Base-by-base conservation (phyloP, 2,888 invertebrate genomes). In the Salticus scenicus region DNA sequence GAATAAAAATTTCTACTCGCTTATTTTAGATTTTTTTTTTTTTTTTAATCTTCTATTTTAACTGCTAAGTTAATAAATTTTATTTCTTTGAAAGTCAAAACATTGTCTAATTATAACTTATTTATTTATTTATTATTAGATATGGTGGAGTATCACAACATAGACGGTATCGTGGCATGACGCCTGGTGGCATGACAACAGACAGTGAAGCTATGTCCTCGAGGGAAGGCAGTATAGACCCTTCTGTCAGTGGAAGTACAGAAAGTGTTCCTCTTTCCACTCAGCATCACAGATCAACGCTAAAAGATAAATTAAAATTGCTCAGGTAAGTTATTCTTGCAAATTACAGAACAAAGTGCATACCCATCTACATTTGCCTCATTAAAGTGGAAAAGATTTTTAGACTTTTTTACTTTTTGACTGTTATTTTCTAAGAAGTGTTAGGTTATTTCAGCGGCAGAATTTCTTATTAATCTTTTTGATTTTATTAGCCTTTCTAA, bases 131-230 rank as follows among this genome's bases (percentile, higher is more conserved):
- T 37, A 7, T 4, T 37, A 7, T 37, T 27, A 75, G 73, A 64
- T 71, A 87, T 17, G 76, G 77, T 5, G 85, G 70, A 12, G 67
- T 78, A 57, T 63, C 72, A n/a, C 20, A 51, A 33, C 69, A 70
- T 30, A 57, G 94, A 96, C 63, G 92, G 96, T 89, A 97, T 96
- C 0, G 95, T 94, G 64, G 95, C 95, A 14, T 73, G 80, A 77
- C 87, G 41, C 75, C 83, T 37, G 51, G 80, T 69, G 57, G 86
- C 70, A 77, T 82, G 82, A 74, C 88, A 8, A 78, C 77, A 0
- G 77, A 78, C 17, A 78, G 77, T 30, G 83, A 77, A 47, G 78
- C 78, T 0, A 70, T 73, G 31, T 85, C 82, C 0, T 87, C 87
- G 7, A 74, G 83, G 10, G 87, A 87, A 12, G 77, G 79, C 0